Conservation (phyloP, 2,113 vertebrate genomes). For the Herpailurus yagouaroundi region DNA sequence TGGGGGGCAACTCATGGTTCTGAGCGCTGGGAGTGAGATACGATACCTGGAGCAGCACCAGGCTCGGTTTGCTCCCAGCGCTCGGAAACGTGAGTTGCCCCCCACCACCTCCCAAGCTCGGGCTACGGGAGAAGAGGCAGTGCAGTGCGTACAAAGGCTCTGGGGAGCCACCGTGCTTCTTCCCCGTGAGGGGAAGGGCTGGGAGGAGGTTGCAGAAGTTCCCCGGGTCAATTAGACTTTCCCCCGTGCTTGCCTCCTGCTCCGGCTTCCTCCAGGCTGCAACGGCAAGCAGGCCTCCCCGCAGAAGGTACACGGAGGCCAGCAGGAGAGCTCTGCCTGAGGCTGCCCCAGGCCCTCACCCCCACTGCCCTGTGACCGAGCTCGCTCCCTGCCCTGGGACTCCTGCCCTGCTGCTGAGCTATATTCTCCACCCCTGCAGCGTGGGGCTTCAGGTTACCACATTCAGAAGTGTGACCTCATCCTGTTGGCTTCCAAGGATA, state of each 20-base stretch:
- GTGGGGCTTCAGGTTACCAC: slow-evolving; percentile 81
- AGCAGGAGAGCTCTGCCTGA: background rate
- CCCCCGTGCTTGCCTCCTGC: background rate
- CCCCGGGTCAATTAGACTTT: background rate
- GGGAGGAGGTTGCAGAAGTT: background rate
- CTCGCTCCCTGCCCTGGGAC: background rate
- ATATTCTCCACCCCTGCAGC: background rate
- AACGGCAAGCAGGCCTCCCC: background rate
- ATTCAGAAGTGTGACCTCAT: slow-evolving; percentile 83
- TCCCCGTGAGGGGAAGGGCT: background rate
- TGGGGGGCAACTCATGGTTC: background rate
- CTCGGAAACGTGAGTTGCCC: background rate
- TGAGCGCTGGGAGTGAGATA: background rate
- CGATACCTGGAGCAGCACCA: background rate
- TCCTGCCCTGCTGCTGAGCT: background rate
- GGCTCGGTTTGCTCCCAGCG: background rate
- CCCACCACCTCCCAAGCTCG: background rate
- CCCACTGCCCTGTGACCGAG: background rate
- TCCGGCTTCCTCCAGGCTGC: background rate
- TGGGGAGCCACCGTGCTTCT: background rate
- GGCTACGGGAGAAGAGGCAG: background rate
- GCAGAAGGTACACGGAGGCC: background rate
- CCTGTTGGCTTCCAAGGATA: slow-evolving; percentile 82
- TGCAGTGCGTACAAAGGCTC: background rate
- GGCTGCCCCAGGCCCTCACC: background rate